A percentile compares a stretch with the other conserved stretches of the same genome.
Conservation (phyloP, 2,888 invertebrate species). For the Drosophila sordidapex region DNA sequence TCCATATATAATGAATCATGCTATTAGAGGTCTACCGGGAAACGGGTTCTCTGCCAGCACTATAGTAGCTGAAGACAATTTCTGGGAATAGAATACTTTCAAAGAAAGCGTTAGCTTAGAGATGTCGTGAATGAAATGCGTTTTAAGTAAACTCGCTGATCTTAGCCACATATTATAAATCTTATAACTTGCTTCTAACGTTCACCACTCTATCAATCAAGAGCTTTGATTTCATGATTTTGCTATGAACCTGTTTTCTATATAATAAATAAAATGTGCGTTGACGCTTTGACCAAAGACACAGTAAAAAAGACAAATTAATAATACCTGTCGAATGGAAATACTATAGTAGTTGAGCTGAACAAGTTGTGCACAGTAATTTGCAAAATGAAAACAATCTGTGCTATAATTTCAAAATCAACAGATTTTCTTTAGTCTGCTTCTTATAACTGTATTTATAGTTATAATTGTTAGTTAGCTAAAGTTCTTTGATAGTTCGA, state of each 20-base stretch:
- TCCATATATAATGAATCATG: neutral
- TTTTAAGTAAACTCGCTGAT: neutral
- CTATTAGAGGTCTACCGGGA: slow-evolving; percentile 25
- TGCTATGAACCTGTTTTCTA: neutral
- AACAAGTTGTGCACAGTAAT: neutral
- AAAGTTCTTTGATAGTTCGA: neutral
- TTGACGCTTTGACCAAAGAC: neutral
- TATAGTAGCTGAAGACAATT: neutral
- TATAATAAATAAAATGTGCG: neutral
- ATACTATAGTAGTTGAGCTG: neutral
- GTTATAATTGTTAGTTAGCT: neutral
- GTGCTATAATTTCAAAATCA: neutral
- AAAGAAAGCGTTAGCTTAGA: slow-evolving; percentile 4
- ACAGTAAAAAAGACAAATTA: neutral
- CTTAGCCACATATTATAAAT: slow-evolving; percentile 12
- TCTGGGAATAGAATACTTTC: slow-evolving; percentile 10
- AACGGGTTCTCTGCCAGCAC: slow-evolving; percentile 16
- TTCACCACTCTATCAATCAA: neutral
- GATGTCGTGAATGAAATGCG: slow-evolving; percentile 35
- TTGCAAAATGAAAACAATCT: neutral
- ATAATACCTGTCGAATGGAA: neutral
- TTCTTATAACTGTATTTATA: neutral
- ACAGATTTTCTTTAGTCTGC: neutral
- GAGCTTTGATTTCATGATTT: neutral
- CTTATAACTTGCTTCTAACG: neutral